Conservation (phyloP, 2,888 invertebrate genomes). For the Eupsilia transversa region DNA sequence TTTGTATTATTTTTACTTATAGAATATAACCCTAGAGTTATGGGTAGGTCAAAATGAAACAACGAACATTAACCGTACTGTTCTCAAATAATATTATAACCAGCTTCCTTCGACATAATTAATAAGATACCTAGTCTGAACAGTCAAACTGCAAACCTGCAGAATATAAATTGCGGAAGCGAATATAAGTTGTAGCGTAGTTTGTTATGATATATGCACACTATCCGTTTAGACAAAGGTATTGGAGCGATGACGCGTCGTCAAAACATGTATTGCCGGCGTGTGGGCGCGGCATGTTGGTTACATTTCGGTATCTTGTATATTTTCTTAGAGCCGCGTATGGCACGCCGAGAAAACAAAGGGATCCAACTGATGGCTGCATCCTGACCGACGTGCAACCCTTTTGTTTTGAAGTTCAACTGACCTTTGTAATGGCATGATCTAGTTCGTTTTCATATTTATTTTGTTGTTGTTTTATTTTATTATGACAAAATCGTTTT, state of each 20-base stretch:
- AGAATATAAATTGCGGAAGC: conserved; percentile 52
- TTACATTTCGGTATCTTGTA: conserved; percentile 86
- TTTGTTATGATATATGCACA: conserved; percentile 53
- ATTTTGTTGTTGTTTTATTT: conserved; percentile 1
- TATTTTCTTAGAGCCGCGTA: conserved; percentile 86
- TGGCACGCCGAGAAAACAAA: conserved; percentile 83
- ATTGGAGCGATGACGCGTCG: conserved; percentile 71
- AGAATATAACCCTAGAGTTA: no score
- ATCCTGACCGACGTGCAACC: conserved; percentile 76
- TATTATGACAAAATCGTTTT: not conserved
- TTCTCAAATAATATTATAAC: not conserved
- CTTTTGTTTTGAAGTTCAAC: conserved; percentile 70
- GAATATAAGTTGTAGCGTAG: conserved; percentile 16
- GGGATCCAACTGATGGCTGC: conserved; percentile 80
- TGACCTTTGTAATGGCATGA: conserved; percentile 50
- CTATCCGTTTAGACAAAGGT: conserved; percentile 62
- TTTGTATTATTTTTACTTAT: no score
- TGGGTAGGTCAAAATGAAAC: conserved; percentile 11
- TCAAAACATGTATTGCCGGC: conserved; percentile 78
- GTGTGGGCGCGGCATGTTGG: conserved; percentile 83
- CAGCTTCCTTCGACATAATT: conserved; percentile 7
- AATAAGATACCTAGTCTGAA: not conserved
- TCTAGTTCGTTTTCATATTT: conserved; percentile 27
- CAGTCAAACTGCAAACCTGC: conserved; percentile 26
- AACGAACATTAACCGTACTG: not conserved